Evolutionary conservation across 1,140 invertebrate genomes (phyloP), one percentile per base, ranked within the genome.

Genomic region (Lasaia peninsularis): DNA sequence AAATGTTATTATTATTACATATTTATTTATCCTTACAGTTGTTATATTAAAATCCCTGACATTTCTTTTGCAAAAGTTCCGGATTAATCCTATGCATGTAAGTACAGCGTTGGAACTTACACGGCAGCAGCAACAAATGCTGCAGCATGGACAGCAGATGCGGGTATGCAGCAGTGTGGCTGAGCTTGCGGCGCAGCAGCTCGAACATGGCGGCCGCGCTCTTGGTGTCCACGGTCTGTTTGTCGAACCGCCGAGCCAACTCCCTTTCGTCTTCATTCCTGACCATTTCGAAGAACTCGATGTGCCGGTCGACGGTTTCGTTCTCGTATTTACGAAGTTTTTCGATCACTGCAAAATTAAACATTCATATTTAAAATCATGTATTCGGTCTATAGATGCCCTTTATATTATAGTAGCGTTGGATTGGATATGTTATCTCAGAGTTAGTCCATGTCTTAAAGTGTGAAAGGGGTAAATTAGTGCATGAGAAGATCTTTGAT

Each of bases 231-330:
- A 99, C 94, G 82, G 98, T 97, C 62, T 96, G 95, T 79, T 95
- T 91, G 71, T 98, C 96, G 89, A 97, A 98, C 74, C 96, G 94
- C 52, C 96, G 92, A 0, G 96, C 95, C 40, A 99, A 87, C 87
- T 99, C 97, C 68, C 96, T 96, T 84, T 99, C 98, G 83, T 99
- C 98, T 89, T 99, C 98, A 74, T 95, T 96, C 54, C 98, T 92
- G 14, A 99, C 96, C 96, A 99, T 98, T 87, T 99, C 98, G 90
- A 99, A 99, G 84, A 99, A 98, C 82, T 99, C 98, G 76, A 95
- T 91, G 91, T 95, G 94, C 87, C 96, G 94, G 77, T 98, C 95
- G 21, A 99, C 89, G 0, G 96, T 98, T 72, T 98, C 95, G 88
- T 98, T 99, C 75, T 98, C 97, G 81, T 98, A 96, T 63, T 93